Evolutionary conservation across 2,113 vertebrate genomes (phyloP).

Genomic region (Microcebus jonahi): DNA sequence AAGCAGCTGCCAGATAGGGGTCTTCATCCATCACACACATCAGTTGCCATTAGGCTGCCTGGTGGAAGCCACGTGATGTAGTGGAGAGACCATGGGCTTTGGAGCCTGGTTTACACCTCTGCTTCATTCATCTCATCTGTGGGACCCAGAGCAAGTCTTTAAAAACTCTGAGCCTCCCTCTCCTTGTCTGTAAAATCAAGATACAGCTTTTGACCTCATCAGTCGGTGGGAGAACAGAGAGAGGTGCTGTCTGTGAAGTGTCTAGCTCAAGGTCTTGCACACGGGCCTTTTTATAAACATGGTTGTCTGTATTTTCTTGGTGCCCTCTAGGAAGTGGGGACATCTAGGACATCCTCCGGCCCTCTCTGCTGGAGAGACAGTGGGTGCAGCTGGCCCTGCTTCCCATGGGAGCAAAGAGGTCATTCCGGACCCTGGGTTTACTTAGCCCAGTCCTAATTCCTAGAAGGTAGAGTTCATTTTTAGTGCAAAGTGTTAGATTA

Average conservation of each 20-base stretch:
- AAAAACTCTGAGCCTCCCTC: not conserved
- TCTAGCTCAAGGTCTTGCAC: not conserved
- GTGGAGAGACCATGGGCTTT: not conserved
- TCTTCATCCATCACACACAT: not conserved
- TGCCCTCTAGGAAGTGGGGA: not conserved
- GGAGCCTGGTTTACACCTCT: not conserved
- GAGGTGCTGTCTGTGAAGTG: too few species aligned
- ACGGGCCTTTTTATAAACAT: fast-evolving
- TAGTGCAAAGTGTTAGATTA: not conserved
- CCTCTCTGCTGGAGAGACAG: not conserved
- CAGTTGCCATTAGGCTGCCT: not conserved
- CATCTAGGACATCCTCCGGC: not conserved
- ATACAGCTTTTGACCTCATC: not conserved
- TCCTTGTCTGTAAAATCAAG: not conserved
- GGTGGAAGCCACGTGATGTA: fast-evolving
- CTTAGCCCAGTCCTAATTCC: not conserved
- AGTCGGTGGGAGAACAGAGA: not conserved
- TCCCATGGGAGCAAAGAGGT: not conserved
- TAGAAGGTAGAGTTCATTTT: slow-evolving; percentile 36
- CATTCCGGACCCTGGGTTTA: not conserved
- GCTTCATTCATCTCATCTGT: not conserved
- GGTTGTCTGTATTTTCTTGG: not conserved
- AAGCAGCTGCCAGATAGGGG: not conserved
- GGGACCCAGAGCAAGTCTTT: not conserved
- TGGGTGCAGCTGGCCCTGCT: not conserved